phyloP scores from a whole-genome alignment of 2,797 vertebrate species.

The Anguilla marmorata region DNA sequence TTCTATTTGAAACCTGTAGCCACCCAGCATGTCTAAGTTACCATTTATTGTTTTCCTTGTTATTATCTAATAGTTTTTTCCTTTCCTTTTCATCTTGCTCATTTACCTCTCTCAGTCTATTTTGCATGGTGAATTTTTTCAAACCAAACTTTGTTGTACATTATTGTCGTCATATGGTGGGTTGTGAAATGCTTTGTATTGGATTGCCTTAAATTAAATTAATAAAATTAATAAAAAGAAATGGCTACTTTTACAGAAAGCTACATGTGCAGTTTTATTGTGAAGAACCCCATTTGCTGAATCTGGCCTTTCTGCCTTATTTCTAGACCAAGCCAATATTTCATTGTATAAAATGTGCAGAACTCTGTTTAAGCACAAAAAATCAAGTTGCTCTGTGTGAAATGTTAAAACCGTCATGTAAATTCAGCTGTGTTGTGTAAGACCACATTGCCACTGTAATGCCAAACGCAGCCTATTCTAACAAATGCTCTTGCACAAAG shows the following conservation, averaged over 20 bases:
- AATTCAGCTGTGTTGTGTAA: neutral
- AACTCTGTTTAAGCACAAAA: neutral
- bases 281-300: neutral
- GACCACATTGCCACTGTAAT: neutral
- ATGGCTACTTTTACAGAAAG: conserved; percentile 69
- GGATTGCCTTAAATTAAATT: conserved; percentile 76
- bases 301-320: neutral
- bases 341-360: neutral
- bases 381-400: neutral
- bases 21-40: conserved; percentile 28
- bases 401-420: neutral
- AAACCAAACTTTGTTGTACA: conserved; percentile 71
- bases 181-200: conserved; percentile 82
- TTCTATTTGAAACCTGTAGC: conserved; percentile 27
- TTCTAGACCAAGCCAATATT: neutral
- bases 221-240: conserved; percentile 70
- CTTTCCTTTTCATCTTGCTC: neutral
- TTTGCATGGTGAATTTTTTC: conserved; percentile 79
- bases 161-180: conserved; percentile 73
- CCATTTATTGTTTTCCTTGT: neutral
- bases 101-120: conserved; percentile 58
- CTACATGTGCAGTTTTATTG: conserved; percentile 40
- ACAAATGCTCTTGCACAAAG: neutral
- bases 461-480: neutral
- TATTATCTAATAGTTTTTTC: neutral